A percentile compares a stretch with the other conserved stretches of the same genome.
These are phyloP conservation scores for Florisuga fusca DNA, from an alignment of 2,797 vertebrate species.

Conservation along the genomic window DNA sequence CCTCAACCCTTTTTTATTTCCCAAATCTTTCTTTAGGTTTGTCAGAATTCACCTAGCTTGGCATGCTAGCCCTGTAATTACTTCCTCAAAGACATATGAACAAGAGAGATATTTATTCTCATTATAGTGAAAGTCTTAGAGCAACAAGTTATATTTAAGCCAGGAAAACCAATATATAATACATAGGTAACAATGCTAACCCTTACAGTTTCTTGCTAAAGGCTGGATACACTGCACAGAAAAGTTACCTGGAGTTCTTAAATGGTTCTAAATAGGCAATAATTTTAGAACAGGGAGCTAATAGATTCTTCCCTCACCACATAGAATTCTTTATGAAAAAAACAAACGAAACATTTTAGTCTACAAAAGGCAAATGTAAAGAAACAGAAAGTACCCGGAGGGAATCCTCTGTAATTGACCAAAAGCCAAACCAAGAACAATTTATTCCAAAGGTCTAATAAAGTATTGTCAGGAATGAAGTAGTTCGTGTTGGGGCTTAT, in stretches of 20 bases:
- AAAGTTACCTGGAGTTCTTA: neutral
- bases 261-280: neutral
- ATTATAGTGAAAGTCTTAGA: neutral
- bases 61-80: neutral
- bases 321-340: neutral
- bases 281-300: neutral
- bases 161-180: neutral
- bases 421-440: neutral
- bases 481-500: neutral
- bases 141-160: neutral
- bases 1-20: neutral
- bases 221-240: neutral
- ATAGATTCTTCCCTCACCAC: neutral
- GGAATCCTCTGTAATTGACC: neutral
- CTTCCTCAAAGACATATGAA: neutral
- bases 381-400: neutral
- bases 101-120: neutral
- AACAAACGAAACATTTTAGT: neutral
- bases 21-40: neutral
- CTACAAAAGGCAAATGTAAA: neutral
- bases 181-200: neutral
- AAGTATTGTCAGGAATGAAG: neutral
- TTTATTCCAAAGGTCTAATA: neutral
- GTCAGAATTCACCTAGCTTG: neutral
- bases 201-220: neutral